Percentiles rank a stretch among this genome's conserved stretches.
These are phyloP conservation scores for Eurosta solidaginis DNA, from an alignment of 1,140 invertebrate genomes.

Conservation along the genomic window DNA sequence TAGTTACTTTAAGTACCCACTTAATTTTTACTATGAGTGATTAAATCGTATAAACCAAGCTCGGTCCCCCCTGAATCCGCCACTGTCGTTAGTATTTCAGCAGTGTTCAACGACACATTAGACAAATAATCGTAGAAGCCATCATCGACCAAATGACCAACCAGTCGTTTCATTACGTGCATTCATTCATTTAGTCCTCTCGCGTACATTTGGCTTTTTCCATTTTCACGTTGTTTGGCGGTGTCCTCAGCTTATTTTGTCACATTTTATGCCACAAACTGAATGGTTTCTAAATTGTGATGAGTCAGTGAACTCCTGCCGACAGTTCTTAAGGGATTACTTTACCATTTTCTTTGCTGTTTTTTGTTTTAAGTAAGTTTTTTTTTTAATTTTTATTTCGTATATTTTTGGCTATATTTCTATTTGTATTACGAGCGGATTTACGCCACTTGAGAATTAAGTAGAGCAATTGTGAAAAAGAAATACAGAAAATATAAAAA, in stretches of 20 bases:
- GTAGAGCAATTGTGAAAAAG: neutral
- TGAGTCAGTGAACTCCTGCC: conserved; percentile 17
- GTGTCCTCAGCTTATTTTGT: conserved; percentile 14
- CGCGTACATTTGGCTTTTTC: neutral
- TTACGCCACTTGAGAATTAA: conserved; percentile 21
- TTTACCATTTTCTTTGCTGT: neutral
- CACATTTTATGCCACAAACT: conserved; percentile 23
- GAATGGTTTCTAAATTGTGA: conserved; percentile 7
- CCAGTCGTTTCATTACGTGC: neutral
- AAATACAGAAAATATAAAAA: neutral
- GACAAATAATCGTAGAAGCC: neutral
- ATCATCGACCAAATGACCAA: neutral
- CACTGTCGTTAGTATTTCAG: no score
- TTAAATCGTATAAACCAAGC: no score
- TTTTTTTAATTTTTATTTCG: neutral
- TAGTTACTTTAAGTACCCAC: no score
- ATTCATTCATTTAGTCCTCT: neutral
- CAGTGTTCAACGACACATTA: no score
- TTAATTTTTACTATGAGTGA: no score
- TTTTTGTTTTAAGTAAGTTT: no score
- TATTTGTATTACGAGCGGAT: neutral
- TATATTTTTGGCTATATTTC: neutral
- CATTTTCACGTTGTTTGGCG: neutral
- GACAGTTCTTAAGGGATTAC: neutral
- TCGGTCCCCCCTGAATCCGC: no score